Evolutionary conservation across 2,888 invertebrate genomes (phyloP).

Genomic region (Myopa tessellatipennis): DNA sequence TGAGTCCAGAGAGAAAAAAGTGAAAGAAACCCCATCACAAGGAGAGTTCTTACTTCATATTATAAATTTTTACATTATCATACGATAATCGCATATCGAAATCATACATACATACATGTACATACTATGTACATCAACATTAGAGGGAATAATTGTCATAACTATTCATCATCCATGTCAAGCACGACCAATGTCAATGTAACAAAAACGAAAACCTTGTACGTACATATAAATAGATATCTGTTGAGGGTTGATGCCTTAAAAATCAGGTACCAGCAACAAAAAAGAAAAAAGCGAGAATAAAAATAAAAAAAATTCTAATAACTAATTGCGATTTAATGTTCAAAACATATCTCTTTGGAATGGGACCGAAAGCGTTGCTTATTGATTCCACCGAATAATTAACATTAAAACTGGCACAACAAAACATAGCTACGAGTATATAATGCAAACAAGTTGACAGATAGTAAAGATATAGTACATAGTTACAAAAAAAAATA

Average conservation of each 20-base stretch:
- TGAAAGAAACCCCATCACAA: too few species aligned
- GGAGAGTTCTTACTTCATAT: too few species aligned
- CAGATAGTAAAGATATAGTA: neutral
- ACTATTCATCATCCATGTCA: neutral
- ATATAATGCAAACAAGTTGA: neutral
- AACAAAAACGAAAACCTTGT: neutral
- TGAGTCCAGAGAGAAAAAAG: too few species aligned
- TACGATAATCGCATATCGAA: neutral
- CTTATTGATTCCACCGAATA: neutral
- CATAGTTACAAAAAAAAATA: neutral
- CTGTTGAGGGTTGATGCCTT: neutral
- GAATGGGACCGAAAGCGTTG: conserved; percentile 9
- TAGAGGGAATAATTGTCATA: neutral
- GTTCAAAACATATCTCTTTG: neutral
- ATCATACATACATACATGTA: neutral
- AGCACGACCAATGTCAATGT: conserved; percentile 15
- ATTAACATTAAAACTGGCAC: conserved; percentile 5
- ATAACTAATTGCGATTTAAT: conserved; percentile 6
- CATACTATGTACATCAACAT: neutral
- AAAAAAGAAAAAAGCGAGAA: neutral
- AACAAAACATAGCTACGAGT: neutral
- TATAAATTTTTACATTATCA: too few species aligned
- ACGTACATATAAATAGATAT: too few species aligned
- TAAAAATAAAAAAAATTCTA: neutral
- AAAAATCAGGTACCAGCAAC: neutral